Conservation (phyloP, 2,113 vertebrate genomes). For the Eurystomus gularis region DNA sequence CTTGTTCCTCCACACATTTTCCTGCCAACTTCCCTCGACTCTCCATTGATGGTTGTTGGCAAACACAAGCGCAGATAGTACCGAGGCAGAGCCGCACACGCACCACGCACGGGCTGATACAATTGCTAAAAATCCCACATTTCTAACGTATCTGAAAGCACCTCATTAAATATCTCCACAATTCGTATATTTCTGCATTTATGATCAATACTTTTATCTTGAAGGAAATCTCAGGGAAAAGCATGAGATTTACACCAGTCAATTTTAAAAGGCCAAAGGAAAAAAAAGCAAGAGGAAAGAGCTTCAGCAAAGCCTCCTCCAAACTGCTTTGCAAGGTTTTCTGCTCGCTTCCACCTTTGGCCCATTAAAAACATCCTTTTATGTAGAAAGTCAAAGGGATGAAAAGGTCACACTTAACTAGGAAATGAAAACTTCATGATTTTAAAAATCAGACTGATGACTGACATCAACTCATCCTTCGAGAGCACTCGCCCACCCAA, state of each 20-base stretch:
- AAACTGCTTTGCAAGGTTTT: not conserved
- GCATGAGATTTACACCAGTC: not conserved
- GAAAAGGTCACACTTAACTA: not conserved
- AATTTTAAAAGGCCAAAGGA: not conserved
- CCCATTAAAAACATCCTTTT: not conserved
- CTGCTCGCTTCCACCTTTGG: not conserved
- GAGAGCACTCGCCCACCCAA: not conserved
- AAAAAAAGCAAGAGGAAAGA: not conserved
- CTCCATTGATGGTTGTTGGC: not conserved
- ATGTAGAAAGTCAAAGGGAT: not conserved
- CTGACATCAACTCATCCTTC: not conserved
- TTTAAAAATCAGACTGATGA: not conserved
- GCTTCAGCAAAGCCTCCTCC: not conserved
- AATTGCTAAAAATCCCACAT: not conserved
- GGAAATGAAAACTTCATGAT: not conserved
- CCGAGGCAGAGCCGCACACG: not conserved
- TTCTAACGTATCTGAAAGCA: not conserved
- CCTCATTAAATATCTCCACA: not conserved
- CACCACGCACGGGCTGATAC: not conserved
- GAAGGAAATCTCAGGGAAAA: not conserved
- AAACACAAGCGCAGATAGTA: not conserved
- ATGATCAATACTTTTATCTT: not conserved
- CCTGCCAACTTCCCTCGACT: not conserved
- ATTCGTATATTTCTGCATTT: not conserved
- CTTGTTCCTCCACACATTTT: not conserved